Conservation (phyloP, 2,888 invertebrate species). For the Ophion ventricosus region DNA sequence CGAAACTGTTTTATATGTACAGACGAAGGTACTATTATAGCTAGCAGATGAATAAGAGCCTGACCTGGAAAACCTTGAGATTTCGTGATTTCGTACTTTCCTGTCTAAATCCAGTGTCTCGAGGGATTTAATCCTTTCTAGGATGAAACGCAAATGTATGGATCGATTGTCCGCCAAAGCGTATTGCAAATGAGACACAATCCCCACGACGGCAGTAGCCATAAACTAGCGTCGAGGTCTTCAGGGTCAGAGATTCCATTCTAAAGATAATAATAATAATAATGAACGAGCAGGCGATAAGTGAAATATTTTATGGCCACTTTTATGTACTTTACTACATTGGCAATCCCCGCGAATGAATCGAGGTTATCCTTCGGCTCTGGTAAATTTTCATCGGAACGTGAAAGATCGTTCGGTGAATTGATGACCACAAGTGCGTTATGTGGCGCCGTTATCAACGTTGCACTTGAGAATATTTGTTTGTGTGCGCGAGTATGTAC, state of each 20-base stretch:
- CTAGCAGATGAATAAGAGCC: too few relatives aligned
- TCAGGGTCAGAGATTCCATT: not conserved
- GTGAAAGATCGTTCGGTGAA: conserved; percentile 44
- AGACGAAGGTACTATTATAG: too few relatives aligned
- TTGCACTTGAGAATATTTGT: conserved; percentile 12
- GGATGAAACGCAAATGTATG: not conserved
- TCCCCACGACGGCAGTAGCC: not conserved
- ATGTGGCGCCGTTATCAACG: conserved; percentile 28
- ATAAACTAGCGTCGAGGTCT: not conserved
- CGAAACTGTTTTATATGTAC: too few relatives aligned
- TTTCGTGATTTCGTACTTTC: too few relatives aligned
- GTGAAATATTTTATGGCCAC: conserved; percentile 10
- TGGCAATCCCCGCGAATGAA: conserved; percentile 11
- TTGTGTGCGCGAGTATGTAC: not conserved
- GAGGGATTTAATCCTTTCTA: too few relatives aligned
- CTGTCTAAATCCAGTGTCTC: too few relatives aligned
- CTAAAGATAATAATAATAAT: not conserved
- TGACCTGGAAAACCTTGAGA: too few relatives aligned
- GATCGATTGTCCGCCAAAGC: not conserved
- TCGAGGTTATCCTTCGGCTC: not conserved
- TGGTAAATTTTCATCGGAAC: conserved; percentile 26
- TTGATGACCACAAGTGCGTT: conserved; percentile 45
- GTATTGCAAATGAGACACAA: not conserved
- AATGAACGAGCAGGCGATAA: not conserved
- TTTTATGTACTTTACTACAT: conserved; percentile 11